phyloP scores from a whole-genome alignment of 2,797 vertebrate genomes.

The Leptatherina wallacei region DNA sequence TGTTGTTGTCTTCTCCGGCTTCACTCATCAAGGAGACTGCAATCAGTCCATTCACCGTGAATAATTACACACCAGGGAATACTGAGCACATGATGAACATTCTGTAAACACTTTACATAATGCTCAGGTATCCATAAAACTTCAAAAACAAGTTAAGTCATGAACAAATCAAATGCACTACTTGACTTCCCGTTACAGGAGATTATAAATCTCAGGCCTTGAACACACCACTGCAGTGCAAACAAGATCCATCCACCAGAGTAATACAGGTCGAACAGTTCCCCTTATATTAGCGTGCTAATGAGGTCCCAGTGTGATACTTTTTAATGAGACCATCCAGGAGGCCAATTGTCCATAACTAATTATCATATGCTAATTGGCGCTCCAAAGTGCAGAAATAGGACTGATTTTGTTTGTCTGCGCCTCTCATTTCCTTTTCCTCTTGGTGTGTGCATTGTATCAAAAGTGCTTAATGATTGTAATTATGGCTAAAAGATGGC shows the following conservation, averaged over 20 bases:
- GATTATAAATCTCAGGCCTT: conserved; percentile 35
- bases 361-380: conserved; percentile 84
- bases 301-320: conserved; percentile 81
- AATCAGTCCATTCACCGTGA: conserved; percentile 53
- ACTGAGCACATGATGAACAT: conserved; percentile 26
- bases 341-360: conserved; percentile 83
- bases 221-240: conserved; percentile 48
- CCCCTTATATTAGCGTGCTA: conserved; percentile 74
- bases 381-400: conserved; percentile 64
- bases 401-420: conserved; percentile 66
- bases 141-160: conserved; percentile 30
- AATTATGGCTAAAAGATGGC: conserved; percentile 59
- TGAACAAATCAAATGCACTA: conserved; percentile 39
- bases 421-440: conserved; percentile 49
- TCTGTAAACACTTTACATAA: conserved; percentile 43
- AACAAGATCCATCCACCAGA: conserved; percentile 58
- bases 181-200: conserved; percentile 50
- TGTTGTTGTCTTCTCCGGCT: conserved; percentile 42
- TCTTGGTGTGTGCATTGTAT: conserved; percentile 50
- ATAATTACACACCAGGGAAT: conserved; percentile 55
- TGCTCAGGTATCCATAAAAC: conserved; percentile 43
- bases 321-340: conserved; percentile 83
- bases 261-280: conserved; percentile 64
- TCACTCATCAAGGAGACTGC: conserved; percentile 55
- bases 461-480: conserved; percentile 66